Conservation (phyloP, 2,888 invertebrate species). For the Eupeodes luniger region DNA sequence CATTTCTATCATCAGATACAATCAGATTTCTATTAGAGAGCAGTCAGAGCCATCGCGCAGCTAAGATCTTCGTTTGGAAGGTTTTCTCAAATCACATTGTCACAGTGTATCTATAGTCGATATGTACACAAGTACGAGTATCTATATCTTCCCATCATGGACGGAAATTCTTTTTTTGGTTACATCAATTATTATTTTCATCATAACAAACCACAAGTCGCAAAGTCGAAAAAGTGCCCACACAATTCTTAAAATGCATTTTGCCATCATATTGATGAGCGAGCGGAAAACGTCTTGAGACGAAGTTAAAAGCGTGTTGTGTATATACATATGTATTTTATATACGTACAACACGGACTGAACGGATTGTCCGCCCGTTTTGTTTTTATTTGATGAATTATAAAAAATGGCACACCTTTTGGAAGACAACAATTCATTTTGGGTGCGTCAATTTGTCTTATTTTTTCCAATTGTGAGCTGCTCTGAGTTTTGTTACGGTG, state of each 20-base stretch:
- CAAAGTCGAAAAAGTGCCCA: slow-evolving; percentile 54
- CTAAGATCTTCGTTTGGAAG: slow-evolving; percentile 50
- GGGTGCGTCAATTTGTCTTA: slow-evolving; percentile 73
- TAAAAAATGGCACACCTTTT: slow-evolving; percentile 76
- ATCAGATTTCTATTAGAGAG: slow-evolving; percentile 64
- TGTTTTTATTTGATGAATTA: slow-evolving; percentile 75
- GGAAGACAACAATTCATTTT: slow-evolving; percentile 75
- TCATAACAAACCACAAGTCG: slow-evolving; percentile 37
- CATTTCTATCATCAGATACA: slow-evolving; percentile 45
- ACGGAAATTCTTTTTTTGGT: slow-evolving; percentile 46
- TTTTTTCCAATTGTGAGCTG: slow-evolving; percentile 35
- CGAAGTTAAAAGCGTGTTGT: slow-evolving; percentile 35
- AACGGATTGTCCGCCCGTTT: slow-evolving; percentile 73
- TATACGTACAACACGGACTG: slow-evolving; percentile 40
- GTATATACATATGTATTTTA: background rate
- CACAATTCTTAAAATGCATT: slow-evolving; percentile 68
- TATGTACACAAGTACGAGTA: background rate
- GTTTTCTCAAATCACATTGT: slow-evolving; percentile 70
- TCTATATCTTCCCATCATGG: slow-evolving; percentile 36
- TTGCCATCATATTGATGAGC: slow-evolving; percentile 69
- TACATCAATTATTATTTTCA: slow-evolving; percentile 66
- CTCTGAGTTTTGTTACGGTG: slow-evolving; percentile 8
- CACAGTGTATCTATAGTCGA: slow-evolving; percentile 36
- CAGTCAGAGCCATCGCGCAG: too few relatives aligned
- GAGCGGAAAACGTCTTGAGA: slow-evolving; percentile 29